Evolutionary conservation across 1,140 invertebrate genomes (phyloP), one percentile per base, ranked within the genome.

Genomic region (Drosophila pectinifera): DNA sequence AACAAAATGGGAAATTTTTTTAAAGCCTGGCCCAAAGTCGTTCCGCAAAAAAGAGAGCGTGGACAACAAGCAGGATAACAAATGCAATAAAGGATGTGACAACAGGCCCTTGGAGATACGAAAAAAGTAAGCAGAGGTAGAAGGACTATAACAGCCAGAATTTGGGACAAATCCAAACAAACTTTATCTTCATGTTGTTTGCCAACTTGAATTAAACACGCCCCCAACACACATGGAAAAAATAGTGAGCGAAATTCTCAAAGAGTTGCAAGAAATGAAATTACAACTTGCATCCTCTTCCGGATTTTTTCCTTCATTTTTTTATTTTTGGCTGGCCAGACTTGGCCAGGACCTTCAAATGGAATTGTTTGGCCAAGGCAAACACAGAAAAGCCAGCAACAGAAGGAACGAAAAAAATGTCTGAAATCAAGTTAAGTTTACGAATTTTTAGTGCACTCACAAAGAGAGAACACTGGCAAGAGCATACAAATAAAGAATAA

Each of bases 121-220:
- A 56, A 38, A 51, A 55, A 64, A 56, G 70, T 42, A 39, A 59
- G 24, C 49, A 59, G 28, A 24, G 18, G 57, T 55, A 11, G 57
- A 46, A 16, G n/a, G 38, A 56, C 34, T 53, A 48, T 55, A 80
- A 48, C 65, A 76, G 56, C 59, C 55, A 73, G 61, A 74, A 65
- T 69, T 83, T 69, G 61, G 59, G 49, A 59, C 59, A 78, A 88
- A 83, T 88, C 63, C 83, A 88, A 88, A 83, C 75, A 86, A 88
- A 88, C 79, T 88, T 88, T 88, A 88, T 88, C 84, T 85, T 74
- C 59, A 85, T 85, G 78, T 86, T 86, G 82, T 86, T 78, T 85
- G 69, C 59, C 82, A 70, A 85, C 68, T 89, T 89, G 76, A 83
- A 83, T 88, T 78, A 86, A 79, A 86, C 67, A 82, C 79, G 62